phyloP scores from a whole-genome alignment of 1,140 invertebrate genomes.

The Neomicropteryx cornuta region DNA sequence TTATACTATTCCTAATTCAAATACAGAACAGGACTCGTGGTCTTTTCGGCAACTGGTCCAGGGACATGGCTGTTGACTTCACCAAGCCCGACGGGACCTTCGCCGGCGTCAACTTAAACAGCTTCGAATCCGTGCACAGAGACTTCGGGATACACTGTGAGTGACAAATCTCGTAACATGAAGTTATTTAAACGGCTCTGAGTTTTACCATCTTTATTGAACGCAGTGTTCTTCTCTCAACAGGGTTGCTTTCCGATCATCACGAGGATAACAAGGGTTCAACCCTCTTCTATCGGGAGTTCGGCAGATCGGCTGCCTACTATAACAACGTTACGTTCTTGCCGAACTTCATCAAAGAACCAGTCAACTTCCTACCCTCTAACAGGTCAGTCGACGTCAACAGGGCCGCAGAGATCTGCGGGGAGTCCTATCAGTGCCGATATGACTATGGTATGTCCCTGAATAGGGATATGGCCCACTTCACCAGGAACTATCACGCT shows the following conservation, averaged over 20 bases:
- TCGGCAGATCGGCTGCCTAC: conserved; percentile 64
- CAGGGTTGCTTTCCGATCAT: conserved; percentile 70
- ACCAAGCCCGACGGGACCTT: conserved; percentile 60
- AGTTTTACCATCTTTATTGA: too few species aligned
- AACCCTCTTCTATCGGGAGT: conserved; percentile 68
- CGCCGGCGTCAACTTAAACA: conserved; percentile 48
- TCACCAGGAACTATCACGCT: conserved; percentile 74
- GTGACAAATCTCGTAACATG: conserved; percentile 21
- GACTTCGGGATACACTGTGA: conserved; percentile 66
- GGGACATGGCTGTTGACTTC: conserved; percentile 73
- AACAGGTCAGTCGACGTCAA: conserved; percentile 57
- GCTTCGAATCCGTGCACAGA: conserved; percentile 61
- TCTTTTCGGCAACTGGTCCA: conserved; percentile 86
- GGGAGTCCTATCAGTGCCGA: conserved; percentile 72
- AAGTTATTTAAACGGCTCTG: too few species aligned
- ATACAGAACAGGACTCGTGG: conserved; percentile 81
- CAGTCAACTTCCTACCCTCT: conserved; percentile 56
- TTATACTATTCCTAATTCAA: too few species aligned
- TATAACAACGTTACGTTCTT: conserved; percentile 68
- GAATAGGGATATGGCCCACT: conserved; percentile 73
- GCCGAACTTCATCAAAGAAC: conserved; percentile 58
- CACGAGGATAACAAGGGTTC: conserved; percentile 55
- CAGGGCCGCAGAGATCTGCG: conserved; percentile 59
- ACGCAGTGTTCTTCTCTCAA: too few species aligned
- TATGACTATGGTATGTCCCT: conserved; percentile 82